Evolutionary conservation across 92 coral and sea anemone species (phyloP).

Genomic region (Desmophyllum pertusum): DNA sequence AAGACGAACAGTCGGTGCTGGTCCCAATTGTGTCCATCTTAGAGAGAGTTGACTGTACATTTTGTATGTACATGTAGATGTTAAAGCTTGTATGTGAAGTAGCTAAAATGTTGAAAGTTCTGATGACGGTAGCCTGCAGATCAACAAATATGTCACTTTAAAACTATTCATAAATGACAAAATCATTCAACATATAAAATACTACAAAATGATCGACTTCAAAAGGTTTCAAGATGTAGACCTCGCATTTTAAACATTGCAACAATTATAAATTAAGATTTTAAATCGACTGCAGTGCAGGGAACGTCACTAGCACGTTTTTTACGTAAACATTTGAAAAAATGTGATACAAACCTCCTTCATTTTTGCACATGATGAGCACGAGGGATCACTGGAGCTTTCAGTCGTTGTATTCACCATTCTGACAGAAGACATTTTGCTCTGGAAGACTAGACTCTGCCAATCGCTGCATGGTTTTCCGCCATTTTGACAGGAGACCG

Average conservation of each 20-base stretch:
- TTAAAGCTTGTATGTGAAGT: too few relatives aligned
- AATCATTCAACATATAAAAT: background rate
- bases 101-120: too few relatives aligned
- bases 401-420: conserved; percentile 4
- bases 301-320: conserved; percentile 8
- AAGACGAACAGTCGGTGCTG: too few relatives aligned
- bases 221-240: background rate
- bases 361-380: conserved; percentile 40
- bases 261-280: too few relatives aligned
- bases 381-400: conserved; percentile 12
- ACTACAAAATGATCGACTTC: background rate
- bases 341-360: conserved; percentile 23
- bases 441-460: background rate
- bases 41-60: too few relatives aligned
- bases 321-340: background rate
- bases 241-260: too few relatives aligned
- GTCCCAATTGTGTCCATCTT: too few relatives aligned
- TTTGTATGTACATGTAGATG: too few relatives aligned
- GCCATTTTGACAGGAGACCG: conserved; percentile 24
- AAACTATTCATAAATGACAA: background rate
- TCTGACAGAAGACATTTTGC: background rate
- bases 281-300: too few relatives aligned
- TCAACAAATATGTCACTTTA: too few relatives aligned
- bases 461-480: background rate
- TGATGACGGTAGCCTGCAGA: background rate